phyloP scores from a whole-genome alignment of 2,888 invertebrate genomes.

The Anticlea derivata region DNA sequence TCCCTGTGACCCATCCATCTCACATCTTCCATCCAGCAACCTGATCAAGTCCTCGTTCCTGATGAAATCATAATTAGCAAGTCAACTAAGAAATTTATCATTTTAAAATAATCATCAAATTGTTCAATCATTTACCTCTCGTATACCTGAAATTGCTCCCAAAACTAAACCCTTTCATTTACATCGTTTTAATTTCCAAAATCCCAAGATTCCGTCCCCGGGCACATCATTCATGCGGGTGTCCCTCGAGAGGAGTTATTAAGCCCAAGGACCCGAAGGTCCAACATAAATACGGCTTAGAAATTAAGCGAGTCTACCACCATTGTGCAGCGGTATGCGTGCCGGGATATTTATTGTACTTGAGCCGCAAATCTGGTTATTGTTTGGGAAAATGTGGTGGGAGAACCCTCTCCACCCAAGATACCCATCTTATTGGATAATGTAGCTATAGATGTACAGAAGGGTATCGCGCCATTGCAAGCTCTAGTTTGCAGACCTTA shows the following conservation, averaged over 20 bases:
- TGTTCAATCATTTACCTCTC: too few relatives aligned
- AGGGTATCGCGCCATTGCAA: neutral
- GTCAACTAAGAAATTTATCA: too few relatives aligned
- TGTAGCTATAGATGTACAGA: neutral
- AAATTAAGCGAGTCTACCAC: slow-evolving; percentile 40
- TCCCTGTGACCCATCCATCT: too few relatives aligned
- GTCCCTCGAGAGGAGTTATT: slow-evolving; percentile 50
- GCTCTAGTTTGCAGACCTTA: too few relatives aligned
- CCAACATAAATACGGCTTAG: slow-evolving; percentile 50
- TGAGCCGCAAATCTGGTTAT: slow-evolving; percentile 31
- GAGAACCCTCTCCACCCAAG: too few relatives aligned
- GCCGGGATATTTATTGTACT: slow-evolving; percentile 32
- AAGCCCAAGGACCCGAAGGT: slow-evolving; percentile 44
- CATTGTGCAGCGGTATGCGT: slow-evolving; percentile 31
- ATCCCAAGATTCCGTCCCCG: slow-evolving; percentile 23
- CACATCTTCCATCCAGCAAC: too few relatives aligned
- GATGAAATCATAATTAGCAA: too few relatives aligned
- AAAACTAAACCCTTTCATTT: slow-evolving; percentile 12
- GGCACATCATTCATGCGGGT: slow-evolving; percentile 40
- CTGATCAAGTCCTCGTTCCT: too few relatives aligned
- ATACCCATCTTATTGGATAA: slow-evolving; percentile 24
- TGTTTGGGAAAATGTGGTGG: slow-evolving; percentile 25
- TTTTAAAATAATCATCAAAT: too few relatives aligned
- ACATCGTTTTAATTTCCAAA: slow-evolving; percentile 20
- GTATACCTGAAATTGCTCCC: neutral